Base-by-base conservation (phyloP, 2,797 vertebrate genomes). In the Alauda arvensis region DNA sequence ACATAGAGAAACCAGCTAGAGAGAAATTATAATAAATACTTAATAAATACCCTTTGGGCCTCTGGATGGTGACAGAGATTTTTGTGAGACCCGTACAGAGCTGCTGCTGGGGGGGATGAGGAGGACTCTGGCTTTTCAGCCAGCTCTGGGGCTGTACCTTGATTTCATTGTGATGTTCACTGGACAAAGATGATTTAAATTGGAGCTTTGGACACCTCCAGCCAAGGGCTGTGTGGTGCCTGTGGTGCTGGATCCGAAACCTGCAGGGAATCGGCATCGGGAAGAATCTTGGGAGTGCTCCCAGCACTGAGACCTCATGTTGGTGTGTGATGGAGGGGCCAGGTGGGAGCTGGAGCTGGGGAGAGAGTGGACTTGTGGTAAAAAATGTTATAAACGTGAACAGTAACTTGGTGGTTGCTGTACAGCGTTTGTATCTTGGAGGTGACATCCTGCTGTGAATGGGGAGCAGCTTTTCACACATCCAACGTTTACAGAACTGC, bases 21-120 rank as follows among this genome's bases (percentile, higher is more conserved):
- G 93, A 93, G 75, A 93, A 93, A 92, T 77, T 65, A 87, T 79
- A 92, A 91, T 93, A 95, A 93, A 91, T 90, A 63, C 91, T 92
- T 83, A 48, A 84, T 70, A 77, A 48, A 85, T 70, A 83, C 48
- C 77, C 74, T 89, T 63, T 59, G 85, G 90, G 88, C 82, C 79
- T 92, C 70, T 78, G 81, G 69, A n/a, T 88, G 84, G 74, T 90
- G 85, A 20, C 53, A 62, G 71, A 60, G 28, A 63, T 83, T 79
- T 88, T 49, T 84, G 59, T 28, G 63, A 85, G 78, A 68, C 19
- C 8, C 0, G 16, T 34, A 3, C 23, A 43, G 70, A 66, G 43
- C 28, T 23, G 25, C 25, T 63, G 74, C 14, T 42, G 49, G 46
- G 4, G 45, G 42, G 11, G 51, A 39, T 39, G 46, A 16, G 78